Conservation (phyloP, 2,888 invertebrate genomes). For the Rapana venosa region DNA sequence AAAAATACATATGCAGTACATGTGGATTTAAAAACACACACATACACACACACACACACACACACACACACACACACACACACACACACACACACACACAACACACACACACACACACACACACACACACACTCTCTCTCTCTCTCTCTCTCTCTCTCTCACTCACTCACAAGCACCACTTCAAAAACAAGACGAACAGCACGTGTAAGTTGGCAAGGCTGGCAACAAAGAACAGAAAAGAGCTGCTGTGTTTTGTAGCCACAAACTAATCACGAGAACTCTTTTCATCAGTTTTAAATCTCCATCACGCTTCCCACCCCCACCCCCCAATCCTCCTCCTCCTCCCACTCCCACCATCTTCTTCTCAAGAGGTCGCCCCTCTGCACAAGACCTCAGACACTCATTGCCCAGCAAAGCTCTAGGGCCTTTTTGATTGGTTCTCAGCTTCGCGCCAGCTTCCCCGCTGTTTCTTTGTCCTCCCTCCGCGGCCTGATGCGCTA, state of each 20-base stretch:
- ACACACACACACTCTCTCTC: too few species aligned
- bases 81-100: not conserved
- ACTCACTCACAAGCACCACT: not conserved
- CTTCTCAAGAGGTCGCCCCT: constrained; percentile 19
- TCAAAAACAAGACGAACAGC: too few species aligned
- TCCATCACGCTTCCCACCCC: not conserved
- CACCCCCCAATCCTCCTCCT: not conserved
- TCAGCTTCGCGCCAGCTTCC: constrained; percentile 28
- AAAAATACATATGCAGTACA: too few species aligned
- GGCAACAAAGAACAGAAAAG: not conserved
- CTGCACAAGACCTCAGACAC: not conserved
- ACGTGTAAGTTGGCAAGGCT: not conserved
- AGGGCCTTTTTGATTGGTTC: constrained; percentile 46
- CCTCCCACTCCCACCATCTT: not conserved
- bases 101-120: too few species aligned
- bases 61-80: too few species aligned
- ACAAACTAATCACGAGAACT: constrained; percentile 28
- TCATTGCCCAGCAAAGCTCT: constrained; percentile 30
- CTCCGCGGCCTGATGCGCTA: constrained; percentile 39
- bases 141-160: not conserved
- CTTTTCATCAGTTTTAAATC: constrained; percentile 30
- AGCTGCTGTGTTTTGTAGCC: constrained; percentile 1
- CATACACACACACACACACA: too few species aligned
- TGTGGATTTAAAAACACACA: too few species aligned
- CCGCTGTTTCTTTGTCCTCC: constrained; percentile 43